A percentile compares a stretch with the other conserved stretches of the same genome.
Evolutionary conservation across 2,797 vertebrate genomes (phyloP).

Genomic region (Choloepus didactylus): DNA sequence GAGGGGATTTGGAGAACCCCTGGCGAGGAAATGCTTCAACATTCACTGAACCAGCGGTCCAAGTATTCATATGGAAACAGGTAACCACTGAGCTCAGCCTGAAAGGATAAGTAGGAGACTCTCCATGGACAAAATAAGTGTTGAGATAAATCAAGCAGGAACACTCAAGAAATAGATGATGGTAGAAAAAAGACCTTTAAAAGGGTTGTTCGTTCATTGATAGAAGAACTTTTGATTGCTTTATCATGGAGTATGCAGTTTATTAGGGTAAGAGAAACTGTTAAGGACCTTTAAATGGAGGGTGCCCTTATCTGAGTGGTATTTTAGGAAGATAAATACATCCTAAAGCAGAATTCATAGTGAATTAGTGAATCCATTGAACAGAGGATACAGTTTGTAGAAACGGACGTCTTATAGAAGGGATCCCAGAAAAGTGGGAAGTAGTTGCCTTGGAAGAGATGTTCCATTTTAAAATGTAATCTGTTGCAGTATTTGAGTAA

Average conservation of each 20-base stretch:
- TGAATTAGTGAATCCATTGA: background rate
- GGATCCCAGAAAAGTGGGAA: background rate
- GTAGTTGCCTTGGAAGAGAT: background rate
- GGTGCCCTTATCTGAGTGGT: background rate
- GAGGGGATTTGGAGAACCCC: background rate
- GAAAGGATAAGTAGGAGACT: background rate
- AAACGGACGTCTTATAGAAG: background rate
- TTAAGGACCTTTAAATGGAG: background rate
- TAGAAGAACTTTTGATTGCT: background rate
- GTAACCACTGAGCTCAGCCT: background rate
- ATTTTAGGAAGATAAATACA: slow-evolving; percentile 7
- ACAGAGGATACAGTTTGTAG: background rate
- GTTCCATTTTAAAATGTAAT: background rate
- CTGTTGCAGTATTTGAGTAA: background rate
- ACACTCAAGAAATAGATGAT: background rate
- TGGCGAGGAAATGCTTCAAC: background rate
- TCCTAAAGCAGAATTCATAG: background rate
- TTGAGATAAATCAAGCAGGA: background rate
- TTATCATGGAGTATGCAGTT: background rate
- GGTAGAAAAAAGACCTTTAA: background rate
- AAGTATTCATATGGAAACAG: background rate
- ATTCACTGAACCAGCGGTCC: background rate
- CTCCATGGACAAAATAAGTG: background rate
- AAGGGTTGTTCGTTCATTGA: background rate
- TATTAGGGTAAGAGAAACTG: background rate